Base-by-base conservation (phyloP, 2,888 invertebrate genomes). In the Orthosia gracilis region DNA sequence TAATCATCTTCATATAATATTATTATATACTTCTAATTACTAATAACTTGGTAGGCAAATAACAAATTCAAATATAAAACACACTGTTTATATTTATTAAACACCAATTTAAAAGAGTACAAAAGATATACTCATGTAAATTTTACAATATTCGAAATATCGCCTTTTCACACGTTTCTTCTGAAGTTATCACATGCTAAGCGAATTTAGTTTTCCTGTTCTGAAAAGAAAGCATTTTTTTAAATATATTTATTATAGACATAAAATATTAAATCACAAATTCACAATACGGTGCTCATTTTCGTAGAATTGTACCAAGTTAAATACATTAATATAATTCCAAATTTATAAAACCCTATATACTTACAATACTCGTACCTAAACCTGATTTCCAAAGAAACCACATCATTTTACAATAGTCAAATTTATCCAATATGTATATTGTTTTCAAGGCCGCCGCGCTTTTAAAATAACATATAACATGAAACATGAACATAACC, bases 151-250 rank as follows among this genome's bases (percentile, higher is more conserved):
- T 40, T 40, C 40, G 7, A 40, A 40, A 40, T 26, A 2, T 21
- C 21, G 15, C 15, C 55, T 55, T 31, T 45, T 31, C 65, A 61
- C 52, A 31, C 47, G 21, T 45, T 50, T 18, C 17, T 15, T 40
- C 15, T 17, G n/a, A 49, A 17, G 18, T 31, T 21, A 13, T 54
- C 13, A 17, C 18, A 57, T 23, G 52, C 57, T 18, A 15, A 72
- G 26, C 11, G 18, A 45, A 49, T 73, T 80, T 59, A 80, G 4
- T 80, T 52, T 18, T 80, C 12, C 15, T 23, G 7, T 31, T 23
- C 76, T 76, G 76, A 54, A 76, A 76, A 73, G 50, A 76, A 73
- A 58, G 1, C 52, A 62, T 62, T 1, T 0, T 45, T n/a, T 47
- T 45, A 13, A 13, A n/a, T 17, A 31, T 52, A 17, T 17, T 23